Base-by-base conservation (phyloP, 2,113 vertebrate genomes). In the Phylloscopus whistleri region DNA sequence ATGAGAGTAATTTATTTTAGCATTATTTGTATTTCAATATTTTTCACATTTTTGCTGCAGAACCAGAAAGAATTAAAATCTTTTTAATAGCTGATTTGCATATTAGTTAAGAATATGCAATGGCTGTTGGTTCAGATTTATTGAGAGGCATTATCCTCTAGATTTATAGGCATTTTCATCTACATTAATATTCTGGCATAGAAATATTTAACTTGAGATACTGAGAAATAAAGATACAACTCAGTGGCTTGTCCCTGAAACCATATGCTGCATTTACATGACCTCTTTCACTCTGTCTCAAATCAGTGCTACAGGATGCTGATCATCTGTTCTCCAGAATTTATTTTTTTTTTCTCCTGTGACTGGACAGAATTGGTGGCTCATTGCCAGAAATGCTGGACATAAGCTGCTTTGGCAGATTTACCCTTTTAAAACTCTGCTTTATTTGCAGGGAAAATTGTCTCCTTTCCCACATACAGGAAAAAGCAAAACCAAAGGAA, bases 341-440 rank as follows among this genome's bases (percentile, higher is more conserved):
- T 23, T 55, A 5, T 39, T 94, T 79, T n/a, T 60, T 64, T 53
- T 90, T 89, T 84, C n/a, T 95, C 46, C 30, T 55, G 39, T 93
- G 88, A 84, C 80, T 92, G 87, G 63, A 48, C 85, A 76, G 91
- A 95, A 81, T 75, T 86, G 37, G 39, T 94, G 93, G 89, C 82
- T 66, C 39, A 67, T 67, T 89, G 77, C 90, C 92, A 96, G 66
- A 12, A 85, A 22, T 68, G 44, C 35, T 90, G 86, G 67, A 53
- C 72, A 66, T 94, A 96, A 96, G 91, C 60, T 91, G 58, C 94
- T 95, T 95, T 92, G 70, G 14, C 69, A 89, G 91, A 80, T 89
- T 91, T 94, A 64, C 67, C 27, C 66, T 80, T 91, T 78, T 70
- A 90, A 94, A 90, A 75, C 79, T 86, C 44, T 81, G 58, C 58